Percentiles rank a stretch among this genome's conserved stretches.
Conservation (phyloP, 2,797 vertebrate genomes). For the Sparus aurata region DNA sequence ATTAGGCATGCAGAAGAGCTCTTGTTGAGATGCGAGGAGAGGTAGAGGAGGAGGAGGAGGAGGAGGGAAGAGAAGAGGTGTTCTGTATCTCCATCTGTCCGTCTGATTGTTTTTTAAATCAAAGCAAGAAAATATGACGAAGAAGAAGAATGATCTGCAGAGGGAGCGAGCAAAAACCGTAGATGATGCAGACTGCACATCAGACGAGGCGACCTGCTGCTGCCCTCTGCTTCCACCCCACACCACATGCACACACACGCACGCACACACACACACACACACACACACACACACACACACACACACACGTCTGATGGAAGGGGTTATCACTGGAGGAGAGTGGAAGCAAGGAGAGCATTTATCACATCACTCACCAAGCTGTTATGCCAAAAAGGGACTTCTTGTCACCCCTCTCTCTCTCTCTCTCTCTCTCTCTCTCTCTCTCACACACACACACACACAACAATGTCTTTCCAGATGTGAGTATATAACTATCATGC, state of each 20-base stretch:
- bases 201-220: constrained; percentile 46
- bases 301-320: neutral
- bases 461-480: constrained; percentile 37
- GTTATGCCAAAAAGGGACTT: constrained; percentile 37
- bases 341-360: constrained; percentile 50
- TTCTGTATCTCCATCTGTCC: constrained; percentile 29
- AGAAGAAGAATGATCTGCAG: constrained; percentile 22
- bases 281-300: constrained; percentile 3
- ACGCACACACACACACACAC: constrained; percentile 2
- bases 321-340: constrained; percentile 56
- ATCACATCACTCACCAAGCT: constrained; percentile 31
- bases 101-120: constrained; percentile 27
- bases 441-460: neutral
- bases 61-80: neutral
- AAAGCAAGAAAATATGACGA: constrained; percentile 6
- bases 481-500: constrained; percentile 31
- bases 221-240: constrained; percentile 45
- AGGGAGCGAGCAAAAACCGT: neutral
- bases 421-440: too few relatives aligned
- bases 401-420: too few relatives aligned
- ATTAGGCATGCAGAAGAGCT: constrained; percentile 37
- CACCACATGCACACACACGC: constrained; percentile 5
- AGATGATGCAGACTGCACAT: constrained; percentile 31
- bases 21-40: constrained; percentile 25
- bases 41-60: neutral